Evolutionary conservation across 1,140 invertebrate species (phyloP).

Genomic region (Saccostrea echinata): DNA sequence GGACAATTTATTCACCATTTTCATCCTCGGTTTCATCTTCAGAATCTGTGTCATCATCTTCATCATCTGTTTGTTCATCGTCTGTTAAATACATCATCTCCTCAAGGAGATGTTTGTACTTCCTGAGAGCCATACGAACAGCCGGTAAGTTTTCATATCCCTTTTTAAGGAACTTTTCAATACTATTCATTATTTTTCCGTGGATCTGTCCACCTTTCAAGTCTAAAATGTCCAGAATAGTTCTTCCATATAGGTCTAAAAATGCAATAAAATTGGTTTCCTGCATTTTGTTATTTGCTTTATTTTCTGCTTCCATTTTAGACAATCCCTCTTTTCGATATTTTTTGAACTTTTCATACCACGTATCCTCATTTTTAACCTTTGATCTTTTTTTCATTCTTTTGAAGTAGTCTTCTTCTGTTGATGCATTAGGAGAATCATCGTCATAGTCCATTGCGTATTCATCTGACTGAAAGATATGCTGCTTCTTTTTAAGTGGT

Average conservation of each 20-base stretch:
- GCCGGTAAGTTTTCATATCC: conserved; percentile 32
- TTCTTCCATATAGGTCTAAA: too few species aligned
- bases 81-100: background rate
- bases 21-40: conserved; percentile 28
- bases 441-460: conserved; percentile 27
- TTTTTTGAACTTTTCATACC: background rate
- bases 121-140: conserved; percentile 33
- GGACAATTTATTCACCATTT: background rate
- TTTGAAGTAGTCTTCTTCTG: background rate
- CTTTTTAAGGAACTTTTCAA: background rate
- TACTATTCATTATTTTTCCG: too few species aligned
- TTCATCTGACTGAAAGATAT: conserved; percentile 6
- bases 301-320: background rate
- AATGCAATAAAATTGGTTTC: background rate
- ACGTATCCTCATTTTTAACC: background rate
- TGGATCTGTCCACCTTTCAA: too few species aligned
- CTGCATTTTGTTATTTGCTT: background rate
- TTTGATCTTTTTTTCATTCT: background rate
- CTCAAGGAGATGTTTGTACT: conserved; percentile 3
- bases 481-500: conserved; percentile 37
- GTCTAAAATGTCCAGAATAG: too few species aligned
- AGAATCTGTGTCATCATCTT: background rate
- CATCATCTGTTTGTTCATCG: conserved; percentile 4
- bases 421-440: background rate
- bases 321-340: background rate